Base-by-base conservation (phyloP, 2,113 vertebrate genomes). In the Thymallus thymallus region DNA sequence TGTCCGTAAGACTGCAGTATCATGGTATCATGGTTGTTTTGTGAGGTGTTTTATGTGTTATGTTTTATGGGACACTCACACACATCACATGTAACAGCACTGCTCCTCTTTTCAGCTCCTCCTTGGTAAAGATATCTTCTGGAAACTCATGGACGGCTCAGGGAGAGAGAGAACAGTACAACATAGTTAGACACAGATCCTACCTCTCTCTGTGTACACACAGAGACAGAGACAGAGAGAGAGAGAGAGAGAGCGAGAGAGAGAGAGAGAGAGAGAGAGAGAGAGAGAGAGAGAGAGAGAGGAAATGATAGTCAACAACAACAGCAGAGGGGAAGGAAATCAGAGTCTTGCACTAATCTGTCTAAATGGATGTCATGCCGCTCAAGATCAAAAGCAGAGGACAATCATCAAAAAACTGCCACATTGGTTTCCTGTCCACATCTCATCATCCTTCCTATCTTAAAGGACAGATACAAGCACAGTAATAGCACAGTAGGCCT, bases 71-170 rank as follows among this genome's bases (percentile, higher is more conserved):
- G 23, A 18, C 68, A 90, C 92, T 92, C 83, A 93, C 93, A 88
- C 92, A 93, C 48, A 94, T 82, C 1, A 88, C 88, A 68, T 94
- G 93, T 6, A 94, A 91, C 6, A 87, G 75, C 46, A 94, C 89
- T 0, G 93, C 93, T 1, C 93, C 93, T 1, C 81, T 83, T 68
- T 87, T 86, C 78, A 89, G 83, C 86, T 93, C 86, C 80, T 92
- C 92, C 89, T 91, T 92, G 51, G 87, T 91, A 24, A 94, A 94
- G 77, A 93, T 88, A 89, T 93, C 92, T 72, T 88, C 79, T 14
- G 93, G 93, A 85, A 94, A 94, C 85, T 94, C 93, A 60, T 93
- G 90, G 82, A 94, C 91, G 60, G 92, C 92, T 93, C 82, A 3
- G 26, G 35, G 45, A 4, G 23, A 14, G 70, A 64, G 22, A 63